These are phyloP conservation scores for Chrysomela aeneicollis DNA, from an alignment of 2,888 invertebrate genomes.

Conservation along the genomic window DNA sequence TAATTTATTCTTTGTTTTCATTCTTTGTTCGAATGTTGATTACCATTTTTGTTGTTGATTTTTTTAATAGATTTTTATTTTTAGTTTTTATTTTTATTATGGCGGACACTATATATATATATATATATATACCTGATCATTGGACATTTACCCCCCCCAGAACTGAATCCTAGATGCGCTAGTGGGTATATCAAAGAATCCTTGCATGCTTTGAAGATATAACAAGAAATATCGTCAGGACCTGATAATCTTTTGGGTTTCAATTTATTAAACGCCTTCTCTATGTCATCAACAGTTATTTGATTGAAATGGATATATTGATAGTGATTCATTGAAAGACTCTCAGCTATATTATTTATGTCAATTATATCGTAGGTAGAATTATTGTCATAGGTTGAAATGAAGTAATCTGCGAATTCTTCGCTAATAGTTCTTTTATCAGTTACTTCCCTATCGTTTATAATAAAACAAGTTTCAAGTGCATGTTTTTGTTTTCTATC, in stretches of 20 bases:
- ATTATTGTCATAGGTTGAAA: background rate
- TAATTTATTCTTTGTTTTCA: too few species aligned
- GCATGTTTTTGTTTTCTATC: slow-evolving; percentile 5
- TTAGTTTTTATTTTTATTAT: too few species aligned
- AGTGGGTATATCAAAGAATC: background rate
- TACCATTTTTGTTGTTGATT: too few species aligned
- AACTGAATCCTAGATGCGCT: too few species aligned
- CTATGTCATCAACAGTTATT: too few species aligned
- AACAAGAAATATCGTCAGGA: slow-evolving; percentile 11
- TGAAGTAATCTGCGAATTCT: slow-evolving; percentile 16
- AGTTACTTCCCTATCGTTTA: slow-evolving; percentile 13
- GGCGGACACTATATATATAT: too few species aligned
- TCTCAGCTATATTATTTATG: background rate
- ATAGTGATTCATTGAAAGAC: background rate
- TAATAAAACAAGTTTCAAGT: slow-evolving; percentile 4
- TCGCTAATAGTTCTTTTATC: background rate
- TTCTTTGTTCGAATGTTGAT: too few species aligned
- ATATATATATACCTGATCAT: too few species aligned
- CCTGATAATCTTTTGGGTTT: slow-evolving; percentile 12
- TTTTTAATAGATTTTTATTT: too few species aligned
- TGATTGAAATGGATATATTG: slow-evolving; percentile 2
- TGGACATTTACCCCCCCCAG: too few species aligned
- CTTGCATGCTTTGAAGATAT: slow-evolving; percentile 15
- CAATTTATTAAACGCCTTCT: background rate
- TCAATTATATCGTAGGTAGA: slow-evolving; percentile 1